Evolutionary conservation across 2,888 invertebrate species (phyloP).

Genomic region (Rotaria macrura): DNA sequence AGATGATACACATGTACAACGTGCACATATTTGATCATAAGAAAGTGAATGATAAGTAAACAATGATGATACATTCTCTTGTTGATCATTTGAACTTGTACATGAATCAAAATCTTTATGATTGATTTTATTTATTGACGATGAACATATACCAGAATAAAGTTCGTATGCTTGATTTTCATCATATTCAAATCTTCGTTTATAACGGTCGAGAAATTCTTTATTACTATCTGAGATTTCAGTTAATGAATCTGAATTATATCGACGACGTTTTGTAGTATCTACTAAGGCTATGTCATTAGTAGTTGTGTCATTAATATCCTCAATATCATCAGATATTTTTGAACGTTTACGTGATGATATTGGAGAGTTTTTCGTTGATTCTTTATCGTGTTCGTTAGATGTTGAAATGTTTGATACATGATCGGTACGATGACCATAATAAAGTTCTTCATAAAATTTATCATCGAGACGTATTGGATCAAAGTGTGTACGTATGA

Average conservation of each 20-base stretch:
- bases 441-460: slow-evolving; percentile 7
- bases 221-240: slow-evolving; percentile 12
- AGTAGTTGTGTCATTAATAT: not conserved
- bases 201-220: slow-evolving; percentile 6
- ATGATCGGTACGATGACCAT: not conserved
- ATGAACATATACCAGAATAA: not conserved
- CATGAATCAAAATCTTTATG: not conserved
- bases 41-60: not conserved
- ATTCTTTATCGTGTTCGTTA: not conserved
- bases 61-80: not conserved
- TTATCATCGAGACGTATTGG: not conserved
- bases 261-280: not conserved
- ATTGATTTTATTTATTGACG: no score
- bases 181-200: slow-evolving; percentile 12
- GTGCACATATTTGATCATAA: slow-evolving; percentile 39
- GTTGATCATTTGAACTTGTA: not conserved
- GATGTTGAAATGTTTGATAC: no score
- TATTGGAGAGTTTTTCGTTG: not conserved
- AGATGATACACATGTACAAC: slow-evolving; percentile 86
- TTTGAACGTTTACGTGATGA: not conserved
- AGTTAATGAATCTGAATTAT: not conserved
- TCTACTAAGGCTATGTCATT: not conserved
- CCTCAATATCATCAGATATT: not conserved
- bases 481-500: not conserved
- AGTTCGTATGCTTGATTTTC: not conserved